These are phyloP conservation scores for Platanista minor DNA, from an alignment of 2,113 vertebrate genomes.

Conservation along the genomic window DNA sequence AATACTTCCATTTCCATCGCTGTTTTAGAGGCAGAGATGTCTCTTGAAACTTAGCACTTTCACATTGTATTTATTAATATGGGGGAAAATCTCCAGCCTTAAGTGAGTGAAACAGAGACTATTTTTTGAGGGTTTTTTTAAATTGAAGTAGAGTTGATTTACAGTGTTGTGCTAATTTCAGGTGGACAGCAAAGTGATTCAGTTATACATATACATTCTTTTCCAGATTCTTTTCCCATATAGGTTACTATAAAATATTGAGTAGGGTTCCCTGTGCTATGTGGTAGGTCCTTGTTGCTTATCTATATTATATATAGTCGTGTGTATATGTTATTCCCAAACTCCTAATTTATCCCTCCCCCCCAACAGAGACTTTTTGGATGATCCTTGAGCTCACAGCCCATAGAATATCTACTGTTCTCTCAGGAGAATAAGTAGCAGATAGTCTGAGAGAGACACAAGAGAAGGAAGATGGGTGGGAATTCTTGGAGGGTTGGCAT, in stretches of 20 bases:
- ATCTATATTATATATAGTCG: not conserved
- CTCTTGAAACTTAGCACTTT: not conserved
- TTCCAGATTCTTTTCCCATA: not conserved
- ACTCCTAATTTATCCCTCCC: not conserved
- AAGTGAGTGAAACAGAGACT: not conserved
- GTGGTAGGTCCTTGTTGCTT: not conserved
- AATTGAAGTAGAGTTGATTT: not conserved
- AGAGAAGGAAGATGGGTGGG: too few relatives aligned
- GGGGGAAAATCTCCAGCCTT: not conserved
- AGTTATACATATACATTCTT: not conserved
- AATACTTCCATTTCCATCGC: too few relatives aligned
- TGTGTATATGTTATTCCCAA: not conserved
- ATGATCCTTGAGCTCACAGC: not conserved
- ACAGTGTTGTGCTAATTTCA: not conserved
- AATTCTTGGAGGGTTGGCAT: accelerated
- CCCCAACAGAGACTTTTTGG: not conserved
- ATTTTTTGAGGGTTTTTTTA: not conserved
- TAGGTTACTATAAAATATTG: not conserved
- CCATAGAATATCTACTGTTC: not conserved
- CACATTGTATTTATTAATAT: not conserved
- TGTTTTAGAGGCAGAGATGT: not conserved
- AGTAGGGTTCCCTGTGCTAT: not conserved
- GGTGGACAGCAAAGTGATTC: not conserved
- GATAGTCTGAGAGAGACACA: not conserved
- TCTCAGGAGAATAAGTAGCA: not conserved